A percentile compares a stretch with the other conserved stretches of the same genome.
phyloP scores from a whole-genome alignment of 2,113 vertebrate genomes.

The Romanogobio albipinnatus region DNA sequence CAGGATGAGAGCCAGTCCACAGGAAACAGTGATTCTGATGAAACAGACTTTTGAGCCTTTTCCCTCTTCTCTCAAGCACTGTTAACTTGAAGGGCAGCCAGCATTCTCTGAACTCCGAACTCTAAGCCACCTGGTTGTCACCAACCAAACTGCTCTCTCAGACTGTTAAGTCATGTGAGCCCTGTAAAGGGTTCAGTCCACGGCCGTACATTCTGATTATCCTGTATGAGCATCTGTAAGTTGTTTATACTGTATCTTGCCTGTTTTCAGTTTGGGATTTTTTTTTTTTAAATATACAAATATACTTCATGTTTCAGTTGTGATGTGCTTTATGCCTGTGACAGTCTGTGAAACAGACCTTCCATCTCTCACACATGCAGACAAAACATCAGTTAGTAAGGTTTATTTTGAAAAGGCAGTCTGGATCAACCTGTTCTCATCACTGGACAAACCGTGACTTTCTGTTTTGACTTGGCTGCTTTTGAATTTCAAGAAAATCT shows the following conservation, averaged over 20 bases:
- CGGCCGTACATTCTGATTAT: neutral
- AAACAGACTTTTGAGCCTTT: slow-evolving; percentile 82
- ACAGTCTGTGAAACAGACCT: neutral
- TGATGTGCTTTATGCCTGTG: neutral
- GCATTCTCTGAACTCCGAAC: neutral
- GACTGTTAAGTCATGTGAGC: neutral
- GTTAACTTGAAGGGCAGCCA: neutral
- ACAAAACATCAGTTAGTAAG: slow-evolving; percentile 8
- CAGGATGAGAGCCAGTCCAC: slow-evolving; percentile 77
- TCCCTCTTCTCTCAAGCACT: neutral
- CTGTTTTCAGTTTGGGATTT: neutral
- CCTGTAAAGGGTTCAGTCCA: neutral
- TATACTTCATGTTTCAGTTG: neutral
- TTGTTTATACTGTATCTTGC: neutral
- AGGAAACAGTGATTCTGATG: slow-evolving; percentile 82
- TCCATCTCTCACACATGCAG: neutral
- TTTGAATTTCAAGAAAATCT: neutral
- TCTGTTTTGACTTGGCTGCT: neutral
- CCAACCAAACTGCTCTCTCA: neutral
- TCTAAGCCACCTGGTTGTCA: neutral
- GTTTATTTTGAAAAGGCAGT: neutral
- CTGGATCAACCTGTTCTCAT: neutral
- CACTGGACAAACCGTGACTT: neutral
- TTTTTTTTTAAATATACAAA: slow-evolving; percentile 15
- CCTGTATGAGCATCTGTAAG: neutral